A percentile compares a stretch with the other conserved stretches of the same genome.
These are phyloP conservation scores for Amiota mariae DNA, from an alignment of 2,888 invertebrate species.

Conservation along the genomic window DNA sequence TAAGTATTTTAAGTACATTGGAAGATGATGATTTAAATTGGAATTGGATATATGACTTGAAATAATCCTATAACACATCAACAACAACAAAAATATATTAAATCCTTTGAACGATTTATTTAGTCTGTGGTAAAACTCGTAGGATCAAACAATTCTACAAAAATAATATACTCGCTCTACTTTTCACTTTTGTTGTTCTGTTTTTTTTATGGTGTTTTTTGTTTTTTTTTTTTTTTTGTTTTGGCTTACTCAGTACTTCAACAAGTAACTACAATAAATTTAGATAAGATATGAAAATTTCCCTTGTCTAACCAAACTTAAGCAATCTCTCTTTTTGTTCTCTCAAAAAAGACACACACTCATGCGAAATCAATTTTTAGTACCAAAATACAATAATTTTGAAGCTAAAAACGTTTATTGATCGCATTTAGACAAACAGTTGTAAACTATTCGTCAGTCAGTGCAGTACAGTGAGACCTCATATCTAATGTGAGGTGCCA, in stretches of 20 bases:
- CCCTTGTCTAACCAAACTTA: slow-evolving; percentile 17
- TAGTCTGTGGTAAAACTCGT: no score
- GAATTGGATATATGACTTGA: no score
- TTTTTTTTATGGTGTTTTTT: no score
- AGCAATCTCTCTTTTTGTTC: background rate
- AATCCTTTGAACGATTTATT: no score
- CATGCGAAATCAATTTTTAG: background rate
- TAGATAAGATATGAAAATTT: slow-evolving; percentile 52
- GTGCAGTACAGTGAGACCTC: background rate
- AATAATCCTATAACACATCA: no score
- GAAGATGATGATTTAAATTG: no score
- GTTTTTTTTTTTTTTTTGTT: no score
- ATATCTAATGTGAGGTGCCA: background rate
- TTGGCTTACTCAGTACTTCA: no score
- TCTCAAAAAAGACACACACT: slow-evolving; percentile 35
- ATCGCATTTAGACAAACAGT: slow-evolving; percentile 29
- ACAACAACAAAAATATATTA: no score
- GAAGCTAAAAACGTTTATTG: slow-evolving; percentile 1
- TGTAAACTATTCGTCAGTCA: slow-evolving; percentile 1
- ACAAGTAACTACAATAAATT: slow-evolving; percentile 12
- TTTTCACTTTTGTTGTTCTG: no score
- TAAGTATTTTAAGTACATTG: no score
- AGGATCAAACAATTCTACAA: background rate
- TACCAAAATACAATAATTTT: background rate
- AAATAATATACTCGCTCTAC: background rate